Evolutionary conservation across 2,797 vertebrate species (phyloP).

Genomic region (Poecile montanus): DNA sequence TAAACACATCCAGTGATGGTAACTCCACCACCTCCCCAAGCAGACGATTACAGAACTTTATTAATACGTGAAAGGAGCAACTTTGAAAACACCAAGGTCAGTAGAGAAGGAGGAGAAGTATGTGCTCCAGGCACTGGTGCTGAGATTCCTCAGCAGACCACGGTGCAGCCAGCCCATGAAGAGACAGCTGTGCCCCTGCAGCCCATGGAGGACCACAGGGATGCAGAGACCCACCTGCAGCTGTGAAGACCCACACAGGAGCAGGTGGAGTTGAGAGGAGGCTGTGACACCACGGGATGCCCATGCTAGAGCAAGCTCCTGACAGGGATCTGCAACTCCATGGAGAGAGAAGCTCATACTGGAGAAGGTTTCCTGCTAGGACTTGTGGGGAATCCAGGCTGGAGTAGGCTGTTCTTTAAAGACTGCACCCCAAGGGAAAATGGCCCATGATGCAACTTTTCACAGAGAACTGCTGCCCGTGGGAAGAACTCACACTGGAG

Average conservation of each 20-base stretch:
- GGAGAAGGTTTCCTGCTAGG: background rate
- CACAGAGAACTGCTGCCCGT: fast-evolving
- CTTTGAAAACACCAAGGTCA: background rate
- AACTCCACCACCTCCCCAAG: too few relatives aligned
- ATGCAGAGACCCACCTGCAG: background rate
- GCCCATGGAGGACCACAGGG: background rate
- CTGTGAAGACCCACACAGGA: background rate
- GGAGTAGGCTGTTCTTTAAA: background rate
- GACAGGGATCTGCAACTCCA: background rate
- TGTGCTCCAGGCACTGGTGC: background rate
- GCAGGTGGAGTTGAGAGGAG: background rate
- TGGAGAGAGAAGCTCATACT: too few relatives aligned
- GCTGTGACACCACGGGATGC: background rate
- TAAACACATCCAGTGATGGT: too few relatives aligned
- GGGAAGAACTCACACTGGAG: background rate
- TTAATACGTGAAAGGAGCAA: background rate
- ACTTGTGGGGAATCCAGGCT: background rate
- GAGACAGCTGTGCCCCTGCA: background rate
- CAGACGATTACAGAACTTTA: too few relatives aligned
- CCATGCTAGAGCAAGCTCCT: background rate
- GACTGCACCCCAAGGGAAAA: background rate
- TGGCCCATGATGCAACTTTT: background rate
- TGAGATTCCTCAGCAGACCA: background rate
- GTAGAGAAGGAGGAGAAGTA: background rate
- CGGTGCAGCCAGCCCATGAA: background rate